phyloP scores from a whole-genome alignment of 2,797 vertebrate genomes.

The Serranus cabrilla region DNA sequence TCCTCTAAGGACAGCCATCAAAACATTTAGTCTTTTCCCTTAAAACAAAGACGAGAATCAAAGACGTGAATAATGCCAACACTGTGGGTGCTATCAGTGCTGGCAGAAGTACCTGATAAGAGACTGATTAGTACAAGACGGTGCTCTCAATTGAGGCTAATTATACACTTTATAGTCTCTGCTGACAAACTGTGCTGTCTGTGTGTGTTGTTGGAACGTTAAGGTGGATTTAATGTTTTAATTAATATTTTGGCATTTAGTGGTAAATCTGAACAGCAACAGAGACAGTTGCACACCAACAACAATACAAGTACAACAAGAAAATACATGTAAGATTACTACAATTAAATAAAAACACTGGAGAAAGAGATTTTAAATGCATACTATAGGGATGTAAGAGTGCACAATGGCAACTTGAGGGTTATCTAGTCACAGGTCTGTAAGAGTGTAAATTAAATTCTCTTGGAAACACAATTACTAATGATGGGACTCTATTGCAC shows the following conservation, averaged over 20 bases:
- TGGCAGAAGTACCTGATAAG: constrained; percentile 25
- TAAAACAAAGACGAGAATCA: constrained; percentile 2
- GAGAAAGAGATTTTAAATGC: not conserved
- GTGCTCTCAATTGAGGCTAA: constrained; percentile 49
- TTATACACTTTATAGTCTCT: constrained; percentile 44
- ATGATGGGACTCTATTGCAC: constrained; percentile 24
- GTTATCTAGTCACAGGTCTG: constrained; percentile 2
- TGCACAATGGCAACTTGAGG: not conserved
- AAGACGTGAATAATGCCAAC: constrained; percentile 2
- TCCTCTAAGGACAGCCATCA: not conserved
- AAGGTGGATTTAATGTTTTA: constrained; percentile 49
- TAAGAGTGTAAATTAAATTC: constrained; percentile 23
- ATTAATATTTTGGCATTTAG: constrained; percentile 32
- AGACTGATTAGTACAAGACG: constrained; percentile 31
- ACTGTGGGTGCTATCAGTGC: not conserved
- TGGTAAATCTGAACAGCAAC: not conserved
- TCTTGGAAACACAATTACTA: constrained; percentile 35
- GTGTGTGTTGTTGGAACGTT: constrained; percentile 6
- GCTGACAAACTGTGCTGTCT: constrained; percentile 24
- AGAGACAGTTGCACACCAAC: not conserved
- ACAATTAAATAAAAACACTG: not conserved
- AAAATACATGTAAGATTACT: not conserved
- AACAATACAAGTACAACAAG: not conserved
- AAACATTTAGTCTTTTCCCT: constrained; percentile 3
- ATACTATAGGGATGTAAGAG: not conserved